Evolutionary conservation across 2,113 vertebrate genomes (phyloP).

Genomic region (Argyrosomus japonicus): DNA sequence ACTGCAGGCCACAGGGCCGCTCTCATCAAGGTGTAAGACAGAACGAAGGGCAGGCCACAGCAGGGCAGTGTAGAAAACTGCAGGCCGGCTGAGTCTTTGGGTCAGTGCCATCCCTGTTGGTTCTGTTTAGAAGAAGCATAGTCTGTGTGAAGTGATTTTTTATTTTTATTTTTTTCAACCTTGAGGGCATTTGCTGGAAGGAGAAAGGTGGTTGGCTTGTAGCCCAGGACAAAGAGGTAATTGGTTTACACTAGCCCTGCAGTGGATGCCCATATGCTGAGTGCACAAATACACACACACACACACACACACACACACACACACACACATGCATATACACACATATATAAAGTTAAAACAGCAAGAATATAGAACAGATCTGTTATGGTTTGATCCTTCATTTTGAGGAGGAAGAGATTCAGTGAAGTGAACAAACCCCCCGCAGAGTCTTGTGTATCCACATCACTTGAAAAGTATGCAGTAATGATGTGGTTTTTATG

Average conservation of each 20-base stretch:
- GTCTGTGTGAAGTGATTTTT: slow-evolving; percentile 23
- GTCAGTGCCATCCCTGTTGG: slow-evolving; percentile 40
- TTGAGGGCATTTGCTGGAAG: slow-evolving; percentile 51
- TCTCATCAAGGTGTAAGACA: slow-evolving; percentile 42
- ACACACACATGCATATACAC: neutral
- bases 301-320: too few species aligned
- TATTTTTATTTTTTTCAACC: slow-evolving; percentile 27
- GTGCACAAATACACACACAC: neutral
- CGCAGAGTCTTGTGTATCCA: slow-evolving; percentile 23
- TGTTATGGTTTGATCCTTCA: slow-evolving; percentile 10
- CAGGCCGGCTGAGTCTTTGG: slow-evolving; percentile 47
- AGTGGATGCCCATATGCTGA: slow-evolving; percentile 34
- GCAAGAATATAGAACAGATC: slow-evolving; percentile 6
- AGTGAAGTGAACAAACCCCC: slow-evolving; percentile 23
- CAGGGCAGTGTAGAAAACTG: slow-evolving; percentile 26
- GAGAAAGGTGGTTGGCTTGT: slow-evolving; percentile 43
- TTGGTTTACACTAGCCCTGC: slow-evolving; percentile 46
- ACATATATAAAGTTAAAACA: neutral
- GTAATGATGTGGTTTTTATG: slow-evolving; percentile 4
- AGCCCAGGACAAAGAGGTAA: slow-evolving; percentile 59
- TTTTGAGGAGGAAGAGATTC: slow-evolving; percentile 13
- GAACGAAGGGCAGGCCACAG: slow-evolving; percentile 37
- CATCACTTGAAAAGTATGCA: slow-evolving; percentile 2
- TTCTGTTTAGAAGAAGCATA: slow-evolving; percentile 41
- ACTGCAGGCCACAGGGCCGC: slow-evolving; percentile 37